Conservation (phyloP, 2,888 invertebrate genomes). For the Conus canariensis region DNA sequence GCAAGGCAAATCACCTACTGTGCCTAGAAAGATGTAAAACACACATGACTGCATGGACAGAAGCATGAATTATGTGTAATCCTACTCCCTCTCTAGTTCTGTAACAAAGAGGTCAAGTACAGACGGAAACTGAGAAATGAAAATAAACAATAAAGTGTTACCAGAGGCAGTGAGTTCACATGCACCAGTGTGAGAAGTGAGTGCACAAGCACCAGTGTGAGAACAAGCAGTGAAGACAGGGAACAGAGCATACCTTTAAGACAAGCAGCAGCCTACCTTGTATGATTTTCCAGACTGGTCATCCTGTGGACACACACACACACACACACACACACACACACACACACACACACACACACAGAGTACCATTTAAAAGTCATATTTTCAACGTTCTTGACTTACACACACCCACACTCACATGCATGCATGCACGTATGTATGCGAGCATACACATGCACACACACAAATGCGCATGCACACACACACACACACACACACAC, state of each 20-base stretch:
- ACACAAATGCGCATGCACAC: background rate
- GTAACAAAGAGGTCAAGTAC: no score
- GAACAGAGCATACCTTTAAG: constrained; percentile 20
- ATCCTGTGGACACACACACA: background rate
- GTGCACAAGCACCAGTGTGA: background rate
- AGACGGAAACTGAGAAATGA: no score
- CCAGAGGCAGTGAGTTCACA: no score
- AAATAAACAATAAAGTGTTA: no score
- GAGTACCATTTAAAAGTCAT: no score
- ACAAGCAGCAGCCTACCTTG: constrained; percentile 36
- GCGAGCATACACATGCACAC: background rate
- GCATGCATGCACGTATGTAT: background rate
- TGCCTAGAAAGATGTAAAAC: no score
- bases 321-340: constrained; percentile 9
- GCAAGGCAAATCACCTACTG: no score
- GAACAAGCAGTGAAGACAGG: background rate
- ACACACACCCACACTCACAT: background rate
- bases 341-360: constrained; percentile 1
- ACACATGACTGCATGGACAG: no score
- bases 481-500: background rate
- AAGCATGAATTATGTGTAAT: no score
- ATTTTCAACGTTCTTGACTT: no score
- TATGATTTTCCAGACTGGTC: constrained; percentile 29
- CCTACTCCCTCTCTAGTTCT: no score
- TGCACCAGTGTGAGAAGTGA: no score